phyloP scores from a whole-genome alignment of 2,888 invertebrate species.

The Nymphalis c-album region DNA sequence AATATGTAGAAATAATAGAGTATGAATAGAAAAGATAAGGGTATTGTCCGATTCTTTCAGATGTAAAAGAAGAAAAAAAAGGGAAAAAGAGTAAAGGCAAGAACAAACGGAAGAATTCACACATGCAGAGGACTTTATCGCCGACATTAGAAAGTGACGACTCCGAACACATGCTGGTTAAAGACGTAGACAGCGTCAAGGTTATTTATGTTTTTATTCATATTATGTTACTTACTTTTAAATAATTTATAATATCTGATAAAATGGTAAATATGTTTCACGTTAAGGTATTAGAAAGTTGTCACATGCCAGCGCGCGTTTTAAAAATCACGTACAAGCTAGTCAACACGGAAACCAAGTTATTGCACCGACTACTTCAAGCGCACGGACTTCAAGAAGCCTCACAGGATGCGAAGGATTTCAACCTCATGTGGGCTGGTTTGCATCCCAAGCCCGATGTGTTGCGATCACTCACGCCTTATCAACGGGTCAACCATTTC shows the following conservation, averaged over 20 bases:
- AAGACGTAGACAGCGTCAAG: conserved; percentile 73
- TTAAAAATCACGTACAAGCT: conserved; percentile 90
- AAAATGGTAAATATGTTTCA: background rate
- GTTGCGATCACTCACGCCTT: conserved; percentile 88
- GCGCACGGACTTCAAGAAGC: conserved; percentile 90
- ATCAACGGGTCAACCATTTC: conserved; percentile 97
- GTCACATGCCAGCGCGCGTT: conserved; percentile 84
- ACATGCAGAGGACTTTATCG: conserved; percentile 47
- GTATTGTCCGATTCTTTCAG: conserved; percentile 7
- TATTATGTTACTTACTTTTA: too few relatives aligned
- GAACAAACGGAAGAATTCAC: conserved; percentile 53
- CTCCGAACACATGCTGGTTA: conserved; percentile 67
- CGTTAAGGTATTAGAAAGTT: conserved; percentile 67
- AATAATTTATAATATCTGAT: background rate
- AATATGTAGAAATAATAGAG: too few relatives aligned
- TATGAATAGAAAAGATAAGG: background rate
- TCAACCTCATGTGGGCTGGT: conserved; percentile 95
- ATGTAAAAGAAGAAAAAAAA: conserved; percentile 63
- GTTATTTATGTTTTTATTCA: conserved; percentile 41
- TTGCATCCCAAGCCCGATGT: conserved; percentile 95
- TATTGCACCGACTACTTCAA: conserved; percentile 87
- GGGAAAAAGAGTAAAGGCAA: conserved; percentile 65
- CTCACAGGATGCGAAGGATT: conserved; percentile 83
- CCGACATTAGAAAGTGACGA: conserved; percentile 66
- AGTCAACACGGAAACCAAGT: conserved; percentile 90